Conservation (phyloP, 1,140 invertebrate species). For the Ganaspis sp. region DNA sequence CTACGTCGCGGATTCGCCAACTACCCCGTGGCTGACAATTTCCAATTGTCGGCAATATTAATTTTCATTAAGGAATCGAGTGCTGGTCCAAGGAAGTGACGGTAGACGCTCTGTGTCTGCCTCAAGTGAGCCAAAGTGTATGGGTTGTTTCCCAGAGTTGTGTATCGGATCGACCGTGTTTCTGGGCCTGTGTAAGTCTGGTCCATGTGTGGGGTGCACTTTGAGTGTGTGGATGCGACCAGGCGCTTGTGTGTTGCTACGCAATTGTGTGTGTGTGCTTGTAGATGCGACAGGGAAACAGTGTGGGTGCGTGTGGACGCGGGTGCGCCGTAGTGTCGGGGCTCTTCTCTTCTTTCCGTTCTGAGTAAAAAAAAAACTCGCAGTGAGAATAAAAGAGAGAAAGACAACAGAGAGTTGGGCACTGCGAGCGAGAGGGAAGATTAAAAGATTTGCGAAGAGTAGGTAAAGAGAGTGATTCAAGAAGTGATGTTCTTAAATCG, state of each 20-base stretch:
- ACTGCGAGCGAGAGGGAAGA: background rate
- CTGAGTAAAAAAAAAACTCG: background rate
- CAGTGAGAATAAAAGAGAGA: constrained; percentile 10
- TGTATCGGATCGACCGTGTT: no score
- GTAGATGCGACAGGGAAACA: no score
- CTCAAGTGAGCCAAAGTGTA: background rate
- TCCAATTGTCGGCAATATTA: background rate
- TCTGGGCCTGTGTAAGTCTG: no score
- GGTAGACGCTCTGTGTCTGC: constrained; percentile 17
- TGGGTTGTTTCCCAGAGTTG: background rate
- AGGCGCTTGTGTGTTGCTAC: no score
- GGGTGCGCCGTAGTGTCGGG: constrained; percentile 15
- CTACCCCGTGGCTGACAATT: no score
- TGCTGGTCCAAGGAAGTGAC: background rate
- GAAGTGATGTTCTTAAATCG: no score
- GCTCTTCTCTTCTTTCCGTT: constrained; percentile 20
- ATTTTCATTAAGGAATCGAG: background rate
- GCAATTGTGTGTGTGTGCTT: no score
- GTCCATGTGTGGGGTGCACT: no score
- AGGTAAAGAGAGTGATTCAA: background rate
- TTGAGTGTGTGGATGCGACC: no score
- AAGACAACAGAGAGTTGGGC: constrained; percentile 15
- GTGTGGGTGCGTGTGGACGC: no score
- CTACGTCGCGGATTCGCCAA: background rate
- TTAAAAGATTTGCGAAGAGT: constrained; percentile 18